These are phyloP conservation scores for Benthosema pterotum DNA, from an alignment of 2,797 vertebrate species.

Conservation along the genomic window DNA sequence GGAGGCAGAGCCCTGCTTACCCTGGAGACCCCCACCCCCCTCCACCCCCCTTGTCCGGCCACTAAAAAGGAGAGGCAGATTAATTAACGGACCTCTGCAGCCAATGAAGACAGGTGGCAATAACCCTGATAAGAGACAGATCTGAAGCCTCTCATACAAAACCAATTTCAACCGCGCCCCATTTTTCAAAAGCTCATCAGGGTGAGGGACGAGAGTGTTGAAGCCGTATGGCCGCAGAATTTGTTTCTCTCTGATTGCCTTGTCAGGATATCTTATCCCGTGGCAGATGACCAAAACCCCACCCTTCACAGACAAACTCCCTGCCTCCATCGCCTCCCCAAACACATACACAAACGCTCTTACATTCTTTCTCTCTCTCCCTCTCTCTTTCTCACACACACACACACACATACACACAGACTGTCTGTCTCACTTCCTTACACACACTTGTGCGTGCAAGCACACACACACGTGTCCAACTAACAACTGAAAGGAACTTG, in stretches of 20 bases:
- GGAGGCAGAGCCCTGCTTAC: constrained; percentile 32
- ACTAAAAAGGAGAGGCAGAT: constrained; percentile 69
- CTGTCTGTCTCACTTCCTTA: no score
- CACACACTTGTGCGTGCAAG: neutral
- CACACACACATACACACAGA: neutral
- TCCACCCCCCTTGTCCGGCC: constrained; percentile 48
- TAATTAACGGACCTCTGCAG: constrained; percentile 80
- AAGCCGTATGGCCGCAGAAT: constrained; percentile 73
- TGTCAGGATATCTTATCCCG: constrained; percentile 82
- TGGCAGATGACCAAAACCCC: constrained; percentile 77
- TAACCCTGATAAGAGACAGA: constrained; percentile 82
- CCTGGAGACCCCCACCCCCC: constrained; percentile 27
- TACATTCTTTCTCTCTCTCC: constrained; percentile 1
- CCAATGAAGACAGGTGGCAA: constrained; percentile 85
- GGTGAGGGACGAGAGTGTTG: constrained; percentile 77
- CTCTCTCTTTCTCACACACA: constrained; percentile 29
- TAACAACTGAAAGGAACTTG: neutral
- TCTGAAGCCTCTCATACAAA: constrained; percentile 81
- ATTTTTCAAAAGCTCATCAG: constrained; percentile 85
- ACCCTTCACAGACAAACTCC: constrained; percentile 60
- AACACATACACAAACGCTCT: constrained; percentile 24
- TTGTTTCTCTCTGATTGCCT: constrained; percentile 82
- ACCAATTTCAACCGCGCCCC: constrained; percentile 80
- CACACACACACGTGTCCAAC: neutral
- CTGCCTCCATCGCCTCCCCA: constrained; percentile 28